Evolutionary conservation across 2,113 vertebrate species (phyloP), one percentile per base, ranked within the genome.

Genomic region (Prunella fulvescens): DNA sequence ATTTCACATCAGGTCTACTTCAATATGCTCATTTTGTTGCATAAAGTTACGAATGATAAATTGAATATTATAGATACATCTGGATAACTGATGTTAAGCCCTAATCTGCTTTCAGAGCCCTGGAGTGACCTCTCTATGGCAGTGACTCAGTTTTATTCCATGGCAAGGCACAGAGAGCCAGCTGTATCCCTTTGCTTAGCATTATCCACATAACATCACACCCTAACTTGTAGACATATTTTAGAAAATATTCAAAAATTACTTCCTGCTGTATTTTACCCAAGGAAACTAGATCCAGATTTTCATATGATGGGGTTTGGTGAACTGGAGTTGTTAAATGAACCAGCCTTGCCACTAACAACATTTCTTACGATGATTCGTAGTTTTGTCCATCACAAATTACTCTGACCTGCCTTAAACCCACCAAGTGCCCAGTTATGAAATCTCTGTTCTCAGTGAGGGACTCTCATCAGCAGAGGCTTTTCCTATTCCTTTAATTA

Each of bases 1-100:
- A 92, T 83, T 94, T 92, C 83, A 86, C 60, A 73, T 83, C 42
- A 24, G 62, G 79, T 88, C 92, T 73, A 62, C 54, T 92, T 90
- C 88, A 88, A 83, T 85, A 72, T 24, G 44, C 23, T 82, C 28
- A 4, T 72, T 76, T 82, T 64, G 40, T 88, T 93, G 28, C 60
- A 81, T 54, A 26, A 82, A 90, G 86, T 47, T 72, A 65, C 24
- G 42, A 90, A 73, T 39, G n/a, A 93, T 70, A 35, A 57, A 80
- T 37, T 70, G 58, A 65, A 19, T 79, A 65, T 69, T 90, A 62
- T 13, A 61, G 70, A 69, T 80, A 88, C 66, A 94, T 94, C 79
- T 95, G 88, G 92, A 61, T 54, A 92, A 88, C 88, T 50, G 92
- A 80, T 83, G 92, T 58, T 83, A 65, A 86, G 57, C 22, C 66